These are phyloP conservation scores for Melanotaenia pygmaea DNA, from an alignment of 2,797 vertebrate genomes.

Conservation along the genomic window DNA sequence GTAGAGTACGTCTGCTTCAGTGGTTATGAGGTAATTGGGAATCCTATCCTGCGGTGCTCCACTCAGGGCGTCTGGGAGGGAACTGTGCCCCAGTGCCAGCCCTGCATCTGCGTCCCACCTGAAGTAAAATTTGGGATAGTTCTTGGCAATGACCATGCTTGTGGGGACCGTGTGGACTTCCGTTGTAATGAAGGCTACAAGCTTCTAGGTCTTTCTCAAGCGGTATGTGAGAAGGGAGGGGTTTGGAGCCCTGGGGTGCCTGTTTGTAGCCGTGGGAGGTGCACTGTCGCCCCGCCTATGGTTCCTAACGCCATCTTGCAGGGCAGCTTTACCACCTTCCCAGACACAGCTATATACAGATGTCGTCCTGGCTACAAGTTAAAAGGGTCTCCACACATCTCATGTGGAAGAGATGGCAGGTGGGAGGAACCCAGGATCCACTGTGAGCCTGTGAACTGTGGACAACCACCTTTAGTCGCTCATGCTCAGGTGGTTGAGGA, in stretches of 20 bases:
- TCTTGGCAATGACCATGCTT: conserved; percentile 83
- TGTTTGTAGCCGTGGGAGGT: conserved; percentile 86
- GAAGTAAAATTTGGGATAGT: conserved; percentile 82
- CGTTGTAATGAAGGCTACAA: conserved; percentile 89
- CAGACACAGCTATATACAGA: conserved; percentile 87
- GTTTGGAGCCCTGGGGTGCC: conserved; percentile 92
- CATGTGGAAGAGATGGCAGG: conserved; percentile 85
- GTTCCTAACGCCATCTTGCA: conserved; percentile 88
- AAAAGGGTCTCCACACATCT: conserved; percentile 84
- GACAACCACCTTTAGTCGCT: conserved; percentile 85
- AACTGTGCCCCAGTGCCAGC: conserved; percentile 86
- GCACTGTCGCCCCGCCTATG: conserved; percentile 86
- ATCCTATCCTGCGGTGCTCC: conserved; percentile 86
- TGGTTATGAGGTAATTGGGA: conserved; percentile 89
- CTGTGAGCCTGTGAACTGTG: conserved; percentile 90
- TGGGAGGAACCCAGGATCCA: conserved; percentile 90
- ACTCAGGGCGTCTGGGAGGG: conserved; percentile 90
- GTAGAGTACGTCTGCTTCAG: conserved; percentile 92
- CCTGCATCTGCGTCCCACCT: conserved; percentile 86
- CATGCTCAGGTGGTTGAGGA: conserved; percentile 84
- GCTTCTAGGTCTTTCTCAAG: conserved; percentile 86
- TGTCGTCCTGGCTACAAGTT: conserved; percentile 89
- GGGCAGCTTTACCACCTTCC: conserved; percentile 80
- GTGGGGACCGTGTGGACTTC: conserved; percentile 85
- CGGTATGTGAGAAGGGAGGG: conserved; percentile 88